phyloP scores from a whole-genome alignment of 2,113 vertebrate genomes.

The Paramormyrops kingsleyae region DNA sequence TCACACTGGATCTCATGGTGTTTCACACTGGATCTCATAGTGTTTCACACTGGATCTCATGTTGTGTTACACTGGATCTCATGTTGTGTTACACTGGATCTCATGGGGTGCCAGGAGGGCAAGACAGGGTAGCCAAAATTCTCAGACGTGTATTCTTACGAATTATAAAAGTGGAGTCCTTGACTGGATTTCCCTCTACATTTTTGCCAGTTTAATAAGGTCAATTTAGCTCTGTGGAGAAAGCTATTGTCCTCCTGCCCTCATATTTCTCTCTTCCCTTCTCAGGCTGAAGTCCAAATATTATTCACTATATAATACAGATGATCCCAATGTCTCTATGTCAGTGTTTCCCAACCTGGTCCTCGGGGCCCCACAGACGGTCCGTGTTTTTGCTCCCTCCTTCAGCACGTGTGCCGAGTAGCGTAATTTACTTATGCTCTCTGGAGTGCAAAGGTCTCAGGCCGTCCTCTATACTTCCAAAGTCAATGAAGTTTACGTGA shows the following conservation, averaged over 20 bases:
- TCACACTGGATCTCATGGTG: no score
- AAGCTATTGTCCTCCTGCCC: conserved; percentile 18
- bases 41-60: no score
- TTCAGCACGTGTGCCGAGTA: conserved; percentile 66
- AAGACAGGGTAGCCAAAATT: conserved; percentile 22
- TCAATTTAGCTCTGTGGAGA: conserved; percentile 63
- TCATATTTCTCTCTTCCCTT: background rate
- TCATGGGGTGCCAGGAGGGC: conserved; percentile 25
- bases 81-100: background rate
- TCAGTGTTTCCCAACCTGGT: background rate
- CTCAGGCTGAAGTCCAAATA: background rate
- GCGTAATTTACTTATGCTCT: conserved; percentile 62
- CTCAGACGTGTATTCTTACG: conserved; percentile 65
- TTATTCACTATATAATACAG: background rate
- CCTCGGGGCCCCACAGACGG: background rate
- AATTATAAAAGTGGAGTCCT: conserved; percentile 72
- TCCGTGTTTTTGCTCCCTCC: background rate
- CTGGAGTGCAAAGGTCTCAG: conserved; percentile 56
- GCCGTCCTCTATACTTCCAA: conserved; percentile 66
- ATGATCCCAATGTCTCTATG: background rate
- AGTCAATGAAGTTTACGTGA: conserved; percentile 65
- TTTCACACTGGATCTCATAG: background rate
- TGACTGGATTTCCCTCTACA: conserved; percentile 70
- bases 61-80: no score
- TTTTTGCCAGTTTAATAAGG: conserved; percentile 73